Conservation (phyloP, 2,888 invertebrate species). For the Steromphala cineraria region DNA sequence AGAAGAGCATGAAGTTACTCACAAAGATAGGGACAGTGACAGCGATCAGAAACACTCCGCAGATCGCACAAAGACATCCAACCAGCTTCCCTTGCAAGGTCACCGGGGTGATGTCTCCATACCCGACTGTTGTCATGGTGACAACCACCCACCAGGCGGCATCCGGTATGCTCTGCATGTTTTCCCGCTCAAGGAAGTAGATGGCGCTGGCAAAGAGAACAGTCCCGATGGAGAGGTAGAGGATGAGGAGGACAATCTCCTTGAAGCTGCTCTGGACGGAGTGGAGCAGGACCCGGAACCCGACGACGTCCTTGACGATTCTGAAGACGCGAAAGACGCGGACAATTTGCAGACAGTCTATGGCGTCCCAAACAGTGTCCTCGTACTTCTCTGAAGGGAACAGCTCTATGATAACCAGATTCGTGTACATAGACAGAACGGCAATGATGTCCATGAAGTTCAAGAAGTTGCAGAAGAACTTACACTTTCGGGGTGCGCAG, state of each 20-base stretch:
- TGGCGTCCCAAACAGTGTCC: slow-evolving; percentile 47
- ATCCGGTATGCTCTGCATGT: slow-evolving; percentile 60
- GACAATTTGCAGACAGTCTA: slow-evolving; percentile 56
- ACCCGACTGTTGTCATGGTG: slow-evolving; percentile 70
- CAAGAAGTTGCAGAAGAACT: slow-evolving; percentile 47
- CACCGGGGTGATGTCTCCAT: slow-evolving; percentile 63
- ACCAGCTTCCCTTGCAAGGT: slow-evolving; percentile 50
- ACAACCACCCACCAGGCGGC: slow-evolving; percentile 67
- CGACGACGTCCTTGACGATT: slow-evolving; percentile 53
- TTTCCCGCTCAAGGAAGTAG: slow-evolving; percentile 53
- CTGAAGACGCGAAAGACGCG: slow-evolving; percentile 60
- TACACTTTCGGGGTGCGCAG: slow-evolving; percentile 45
- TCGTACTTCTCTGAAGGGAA: slow-evolving; percentile 49
- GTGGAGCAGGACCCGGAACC: slow-evolving; percentile 58
- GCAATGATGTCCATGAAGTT: slow-evolving; percentile 59
- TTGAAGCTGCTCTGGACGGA: slow-evolving; percentile 60
- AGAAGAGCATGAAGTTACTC: slow-evolving; percentile 66
- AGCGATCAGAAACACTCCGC: slow-evolving; percentile 62
- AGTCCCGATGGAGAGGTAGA: slow-evolving; percentile 60
- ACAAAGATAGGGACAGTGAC: slow-evolving; percentile 68
- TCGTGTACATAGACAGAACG: slow-evolving; percentile 51
- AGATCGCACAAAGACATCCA: slow-evolving; percentile 56
- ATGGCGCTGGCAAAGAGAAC: slow-evolving; percentile 60
- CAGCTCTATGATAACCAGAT: slow-evolving; percentile 43
- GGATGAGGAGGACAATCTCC: slow-evolving; percentile 58